phyloP scores from a whole-genome alignment of 64 coral and sea anemone species.

The Acropora tenuis region DNA sequence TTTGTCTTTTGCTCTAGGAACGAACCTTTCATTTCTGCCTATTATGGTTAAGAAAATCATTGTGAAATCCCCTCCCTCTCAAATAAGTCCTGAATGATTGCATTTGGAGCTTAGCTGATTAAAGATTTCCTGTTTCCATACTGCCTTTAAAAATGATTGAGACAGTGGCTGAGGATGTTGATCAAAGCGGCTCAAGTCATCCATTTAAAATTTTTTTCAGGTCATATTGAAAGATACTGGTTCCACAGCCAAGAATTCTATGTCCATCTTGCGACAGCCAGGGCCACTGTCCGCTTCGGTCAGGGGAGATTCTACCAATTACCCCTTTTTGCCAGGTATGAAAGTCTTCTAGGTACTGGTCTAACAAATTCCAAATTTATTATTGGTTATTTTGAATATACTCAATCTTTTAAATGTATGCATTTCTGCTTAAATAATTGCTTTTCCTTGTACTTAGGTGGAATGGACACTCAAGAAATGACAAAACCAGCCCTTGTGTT shows the following conservation, averaged over 20 bases:
- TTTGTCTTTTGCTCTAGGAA: too few species aligned
- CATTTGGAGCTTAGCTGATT: too few species aligned
- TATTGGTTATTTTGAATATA: background rate
- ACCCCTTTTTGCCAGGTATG: slow-evolving; percentile 90
- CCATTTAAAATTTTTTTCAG: slow-evolving; percentile 26
- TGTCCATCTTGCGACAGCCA: slow-evolving; percentile 85
- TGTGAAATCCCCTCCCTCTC: too few species aligned
- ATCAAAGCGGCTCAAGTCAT: too few species aligned
- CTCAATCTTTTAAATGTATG: background rate
- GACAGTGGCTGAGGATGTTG: too few species aligned
- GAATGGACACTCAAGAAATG: slow-evolving; percentile 49
- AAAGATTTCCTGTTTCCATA: too few species aligned
- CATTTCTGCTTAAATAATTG: background rate
- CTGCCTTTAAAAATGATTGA: too few species aligned
- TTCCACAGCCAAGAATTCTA: slow-evolving; percentile 83
- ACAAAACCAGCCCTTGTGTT: slow-evolving; percentile 33
- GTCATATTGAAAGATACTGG: slow-evolving; percentile 82
- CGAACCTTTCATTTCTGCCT: too few species aligned
- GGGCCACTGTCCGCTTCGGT: slow-evolving; percentile 79
- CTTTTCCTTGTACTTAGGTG: slow-evolving; percentile 55
- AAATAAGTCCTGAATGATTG: too few species aligned
- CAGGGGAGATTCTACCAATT: slow-evolving; percentile 87
- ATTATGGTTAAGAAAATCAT: too few species aligned
- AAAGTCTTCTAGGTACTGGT: background rate
- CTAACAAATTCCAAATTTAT: background rate